These are phyloP conservation scores for Leucoptera coffeella DNA, from an alignment of 2,888 invertebrate genomes.

Conservation along the genomic window DNA sequence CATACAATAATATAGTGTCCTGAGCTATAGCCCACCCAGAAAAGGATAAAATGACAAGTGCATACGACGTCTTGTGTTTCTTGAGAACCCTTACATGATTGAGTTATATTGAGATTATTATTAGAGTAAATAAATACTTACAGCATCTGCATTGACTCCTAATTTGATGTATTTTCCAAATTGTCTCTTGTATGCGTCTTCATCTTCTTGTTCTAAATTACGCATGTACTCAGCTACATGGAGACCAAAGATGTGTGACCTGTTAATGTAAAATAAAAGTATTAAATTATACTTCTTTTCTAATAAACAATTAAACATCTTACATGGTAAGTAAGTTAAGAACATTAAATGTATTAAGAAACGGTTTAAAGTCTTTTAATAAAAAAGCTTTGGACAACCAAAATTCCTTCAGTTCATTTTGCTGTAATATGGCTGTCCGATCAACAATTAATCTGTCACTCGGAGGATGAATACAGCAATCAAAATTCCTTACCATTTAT, in stretches of 20 bases:
- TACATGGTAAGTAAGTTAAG: too few species aligned
- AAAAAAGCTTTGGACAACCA: constrained; percentile 28
- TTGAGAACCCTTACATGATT: too few species aligned
- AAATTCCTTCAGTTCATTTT: constrained; percentile 16
- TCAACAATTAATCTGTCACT: constrained; percentile 19
- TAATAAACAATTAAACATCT: too few species aligned
- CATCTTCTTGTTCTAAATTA: constrained; percentile 86
- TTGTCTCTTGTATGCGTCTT: constrained; percentile 96
- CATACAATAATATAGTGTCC: not conserved
- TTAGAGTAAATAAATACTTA: constrained; percentile 56
- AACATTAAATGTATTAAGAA: constrained; percentile 16
- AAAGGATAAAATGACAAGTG: too few species aligned
- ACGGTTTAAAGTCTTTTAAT: constrained; percentile 26
- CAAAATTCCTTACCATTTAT: not conserved
- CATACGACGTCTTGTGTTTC: too few species aligned
- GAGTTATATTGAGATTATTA: too few species aligned
- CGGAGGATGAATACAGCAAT: constrained; percentile 46
- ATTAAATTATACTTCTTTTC: constrained; percentile 1
- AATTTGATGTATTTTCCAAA: constrained; percentile 93
- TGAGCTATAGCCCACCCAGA: too few species aligned
- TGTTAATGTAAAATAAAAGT: constrained; percentile 14
- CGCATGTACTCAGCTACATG: constrained; percentile 99
- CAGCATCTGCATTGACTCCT: constrained; percentile 85
- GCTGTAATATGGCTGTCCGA: constrained; percentile 43
- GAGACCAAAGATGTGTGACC: constrained; percentile 93